Conservation (phyloP, 2,797 vertebrate species). For the Lutjanus argentimaculatus region DNA sequence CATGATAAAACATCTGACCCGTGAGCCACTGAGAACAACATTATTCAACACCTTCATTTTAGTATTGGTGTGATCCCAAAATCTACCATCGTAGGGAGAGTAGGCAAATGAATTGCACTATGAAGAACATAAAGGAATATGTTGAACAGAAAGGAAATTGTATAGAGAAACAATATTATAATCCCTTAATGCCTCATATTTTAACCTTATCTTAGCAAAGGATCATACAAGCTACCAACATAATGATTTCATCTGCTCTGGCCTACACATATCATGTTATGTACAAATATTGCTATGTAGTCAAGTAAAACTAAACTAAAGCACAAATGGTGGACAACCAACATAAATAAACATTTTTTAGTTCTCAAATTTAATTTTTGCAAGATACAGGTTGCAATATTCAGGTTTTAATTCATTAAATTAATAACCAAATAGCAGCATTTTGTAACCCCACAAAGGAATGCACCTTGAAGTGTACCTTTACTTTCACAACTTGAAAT, state of each 20-base stretch:
- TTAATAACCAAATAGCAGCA: constrained; percentile 16
- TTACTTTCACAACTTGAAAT: constrained; percentile 31
- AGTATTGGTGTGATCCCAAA: constrained; percentile 33
- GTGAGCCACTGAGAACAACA: constrained; percentile 62
- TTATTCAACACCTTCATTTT: constrained; percentile 34
- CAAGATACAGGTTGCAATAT: constrained; percentile 28
- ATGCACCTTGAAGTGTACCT: constrained; percentile 47
- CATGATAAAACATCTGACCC: constrained; percentile 62
- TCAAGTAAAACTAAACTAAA: constrained; percentile 45
- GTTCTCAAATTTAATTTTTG: neutral
- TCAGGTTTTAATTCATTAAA: constrained; percentile 18
- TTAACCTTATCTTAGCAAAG: constrained; percentile 13
- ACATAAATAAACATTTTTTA: constrained; percentile 15
- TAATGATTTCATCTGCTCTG: constrained; percentile 31
- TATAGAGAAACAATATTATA: constrained; percentile 24
- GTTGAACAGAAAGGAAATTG: constrained; percentile 40
- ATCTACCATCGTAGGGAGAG: constrained; percentile 25
- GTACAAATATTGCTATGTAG: constrained; percentile 29
- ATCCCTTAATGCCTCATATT: constrained; percentile 36
- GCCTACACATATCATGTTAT: constrained; percentile 18
- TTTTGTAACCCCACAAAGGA: constrained; percentile 29
- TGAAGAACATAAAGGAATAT: constrained; percentile 42
- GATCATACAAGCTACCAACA: constrained; percentile 12
- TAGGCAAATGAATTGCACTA: constrained; percentile 59
- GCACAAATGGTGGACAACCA: constrained; percentile 35